phyloP scores from a whole-genome alignment of 2,113 vertebrate species.

The Thryonomys swinderianus region DNA sequence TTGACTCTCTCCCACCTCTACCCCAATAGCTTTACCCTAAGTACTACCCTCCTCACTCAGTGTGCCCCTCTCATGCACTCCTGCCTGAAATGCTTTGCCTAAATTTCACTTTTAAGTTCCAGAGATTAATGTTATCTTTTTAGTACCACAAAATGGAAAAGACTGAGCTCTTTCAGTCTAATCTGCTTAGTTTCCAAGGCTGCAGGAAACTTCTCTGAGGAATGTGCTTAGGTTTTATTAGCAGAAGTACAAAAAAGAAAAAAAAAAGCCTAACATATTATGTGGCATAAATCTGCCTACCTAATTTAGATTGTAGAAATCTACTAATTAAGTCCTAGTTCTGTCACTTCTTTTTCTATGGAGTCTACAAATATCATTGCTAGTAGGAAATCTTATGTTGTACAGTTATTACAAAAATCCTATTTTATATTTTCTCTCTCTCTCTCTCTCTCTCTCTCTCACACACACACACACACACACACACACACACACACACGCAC shows the following conservation, averaged over 20 bases:
- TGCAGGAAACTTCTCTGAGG: constrained; percentile 55
- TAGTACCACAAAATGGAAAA: constrained; percentile 59
- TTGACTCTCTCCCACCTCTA: neutral
- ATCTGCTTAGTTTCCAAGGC: constrained; percentile 61
- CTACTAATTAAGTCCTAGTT: neutral
- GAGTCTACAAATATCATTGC: constrained; percentile 26
- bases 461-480: neutral
- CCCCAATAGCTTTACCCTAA: no score
- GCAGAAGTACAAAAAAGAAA: neutral
- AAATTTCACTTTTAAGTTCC: constrained; percentile 54
- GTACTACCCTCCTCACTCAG: neutral
- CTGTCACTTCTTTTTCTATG: neutral
- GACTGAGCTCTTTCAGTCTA: constrained; percentile 42
- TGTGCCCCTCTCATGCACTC: no score
- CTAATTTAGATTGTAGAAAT: constrained; percentile 57
- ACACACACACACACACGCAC: neutral
- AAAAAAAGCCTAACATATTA: neutral
- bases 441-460: neutral
- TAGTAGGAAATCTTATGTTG: neutral
- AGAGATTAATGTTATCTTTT: constrained; percentile 58
- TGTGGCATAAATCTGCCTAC: constrained; percentile 49
- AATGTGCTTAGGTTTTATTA: constrained; percentile 54
- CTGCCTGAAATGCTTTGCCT: constrained; percentile 7
- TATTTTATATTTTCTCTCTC: neutral
- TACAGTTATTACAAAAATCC: constrained; percentile 36